A percentile compares a stretch with the other conserved stretches of the same genome.
phyloP scores from a whole-genome alignment of 2,113 vertebrate species.

The Poeciliopsis prolifica region DNA sequence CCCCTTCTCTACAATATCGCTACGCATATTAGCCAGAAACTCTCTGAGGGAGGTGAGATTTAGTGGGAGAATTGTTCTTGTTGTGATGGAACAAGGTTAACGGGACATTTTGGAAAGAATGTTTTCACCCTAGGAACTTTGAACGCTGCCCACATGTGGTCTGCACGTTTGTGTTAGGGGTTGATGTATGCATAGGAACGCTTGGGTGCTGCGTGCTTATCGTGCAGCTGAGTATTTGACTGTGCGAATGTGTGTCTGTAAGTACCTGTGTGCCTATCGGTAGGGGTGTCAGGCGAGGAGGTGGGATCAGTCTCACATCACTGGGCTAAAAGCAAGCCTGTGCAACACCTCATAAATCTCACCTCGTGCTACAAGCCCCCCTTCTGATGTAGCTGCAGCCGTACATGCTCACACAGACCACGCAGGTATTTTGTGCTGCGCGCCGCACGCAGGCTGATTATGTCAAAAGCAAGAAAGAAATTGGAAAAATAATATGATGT shows the following conservation, averaged over 20 bases:
- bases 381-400: conserved; percentile 55
- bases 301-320: conserved; percentile 56
- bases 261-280: conserved; percentile 21
- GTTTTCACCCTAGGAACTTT: conserved; percentile 42
- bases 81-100: background rate
- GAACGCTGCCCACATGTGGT: conserved; percentile 39
- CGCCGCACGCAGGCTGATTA: conserved; percentile 10
- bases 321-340: conserved; percentile 67
- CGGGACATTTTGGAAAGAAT: conserved; percentile 60
- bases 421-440: conserved; percentile 16
- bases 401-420: background rate
- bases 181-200: background rate
- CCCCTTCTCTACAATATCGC: background rate
- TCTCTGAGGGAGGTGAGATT: conserved; percentile 11
- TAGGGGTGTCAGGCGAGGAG: conserved; percentile 41
- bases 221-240: background rate
- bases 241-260: conserved; percentile 15
- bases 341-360: conserved; percentile 80
- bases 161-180: conserved; percentile 57
- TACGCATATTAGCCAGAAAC: background rate
- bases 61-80: conserved; percentile 15
- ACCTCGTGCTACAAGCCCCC: conserved; percentile 66
- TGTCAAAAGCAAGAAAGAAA: conserved; percentile 44
- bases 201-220: background rate
- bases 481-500: conserved; percentile 52